These are phyloP conservation scores for Drosophila pegasa DNA, from an alignment of 2,888 invertebrate genomes.

Conservation along the genomic window DNA sequence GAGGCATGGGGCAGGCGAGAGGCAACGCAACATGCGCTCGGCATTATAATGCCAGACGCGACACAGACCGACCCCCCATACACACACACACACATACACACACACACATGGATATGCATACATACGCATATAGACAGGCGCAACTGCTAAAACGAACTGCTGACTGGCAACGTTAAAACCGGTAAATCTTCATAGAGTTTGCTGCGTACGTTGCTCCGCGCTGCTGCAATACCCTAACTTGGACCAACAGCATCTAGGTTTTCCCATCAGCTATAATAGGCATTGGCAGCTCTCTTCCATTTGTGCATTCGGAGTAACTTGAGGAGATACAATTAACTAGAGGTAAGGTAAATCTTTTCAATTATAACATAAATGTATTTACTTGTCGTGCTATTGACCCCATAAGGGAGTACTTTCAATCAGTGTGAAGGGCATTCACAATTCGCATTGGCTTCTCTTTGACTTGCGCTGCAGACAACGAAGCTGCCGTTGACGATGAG, in stretches of 20 bases:
- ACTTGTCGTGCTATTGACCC: neutral
- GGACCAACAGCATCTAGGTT: neutral
- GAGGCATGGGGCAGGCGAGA: conserved; percentile 63
- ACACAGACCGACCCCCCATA: conserved; percentile 59
- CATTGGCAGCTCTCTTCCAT: neutral
- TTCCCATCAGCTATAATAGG: neutral
- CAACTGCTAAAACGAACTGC: conserved; percentile 63
- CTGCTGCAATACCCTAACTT: conserved; percentile 34
- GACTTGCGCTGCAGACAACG: conserved; percentile 63
- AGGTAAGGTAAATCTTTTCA: neutral
- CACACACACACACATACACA: conserved; percentile 14
- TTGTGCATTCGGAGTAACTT: neutral
- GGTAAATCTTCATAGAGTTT: conserved; percentile 79
- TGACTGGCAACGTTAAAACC: conserved; percentile 80
- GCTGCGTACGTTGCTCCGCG: conserved; percentile 60
- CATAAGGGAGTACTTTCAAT: neutral
- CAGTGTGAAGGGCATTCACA: conserved; percentile 28
- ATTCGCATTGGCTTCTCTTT: conserved; percentile 13
- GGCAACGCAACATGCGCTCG: conserved; percentile 59
- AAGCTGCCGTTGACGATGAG: conserved; percentile 60
- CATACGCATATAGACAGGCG: conserved; percentile 20
- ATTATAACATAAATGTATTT: neutral
- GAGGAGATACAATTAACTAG: too few species aligned
- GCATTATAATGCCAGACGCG: conserved; percentile 77
- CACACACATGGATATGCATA: neutral